A percentile compares a stretch with the other conserved stretches of the same genome.
These are phyloP conservation scores for Amphiprion ocellaris DNA, from an alignment of 2,113 vertebrate genomes.

Conservation along the genomic window DNA sequence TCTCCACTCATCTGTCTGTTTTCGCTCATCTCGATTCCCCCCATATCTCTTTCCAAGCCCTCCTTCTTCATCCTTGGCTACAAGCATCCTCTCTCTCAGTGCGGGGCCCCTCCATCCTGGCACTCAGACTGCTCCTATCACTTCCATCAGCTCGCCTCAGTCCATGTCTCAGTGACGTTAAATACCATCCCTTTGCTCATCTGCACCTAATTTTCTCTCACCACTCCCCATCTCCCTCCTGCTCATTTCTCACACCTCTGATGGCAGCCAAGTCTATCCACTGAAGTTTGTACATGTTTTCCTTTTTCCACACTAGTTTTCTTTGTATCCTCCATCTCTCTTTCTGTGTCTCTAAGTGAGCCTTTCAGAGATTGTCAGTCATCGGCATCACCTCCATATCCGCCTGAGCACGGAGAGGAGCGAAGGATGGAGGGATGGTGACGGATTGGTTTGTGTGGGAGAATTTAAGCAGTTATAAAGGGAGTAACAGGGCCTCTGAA, in stretches of 20 bases:
- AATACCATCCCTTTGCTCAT: slow-evolving; percentile 63
- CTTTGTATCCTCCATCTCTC: background rate
- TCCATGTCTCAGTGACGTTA: slow-evolving; percentile 47
- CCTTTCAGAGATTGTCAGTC: slow-evolving; percentile 62
- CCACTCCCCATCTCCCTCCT: slow-evolving; percentile 28
- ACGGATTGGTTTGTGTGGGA: slow-evolving; percentile 56
- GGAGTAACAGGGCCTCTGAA: slow-evolving; percentile 22
- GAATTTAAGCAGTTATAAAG: slow-evolving; percentile 33
- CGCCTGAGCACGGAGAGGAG: slow-evolving; percentile 38
- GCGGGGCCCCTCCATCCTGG: slow-evolving; percentile 47
- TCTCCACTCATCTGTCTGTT: slow-evolving; percentile 6
- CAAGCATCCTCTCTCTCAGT: slow-evolving; percentile 31
- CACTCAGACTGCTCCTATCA: slow-evolving; percentile 48
- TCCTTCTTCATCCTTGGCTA: slow-evolving; percentile 20
- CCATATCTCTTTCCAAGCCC: slow-evolving; percentile 16
- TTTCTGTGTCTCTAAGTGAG: slow-evolving; percentile 29
- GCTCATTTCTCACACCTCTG: slow-evolving; percentile 46
- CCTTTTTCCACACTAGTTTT: slow-evolving; percentile 12
- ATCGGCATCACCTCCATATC: slow-evolving; percentile 53
- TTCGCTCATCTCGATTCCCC: background rate
- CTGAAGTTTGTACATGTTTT: slow-evolving; percentile 33
- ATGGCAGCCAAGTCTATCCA: slow-evolving; percentile 37
- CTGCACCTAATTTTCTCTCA: slow-evolving; percentile 62
- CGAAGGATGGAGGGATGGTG: slow-evolving; percentile 36
- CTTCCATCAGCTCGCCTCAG: slow-evolving; percentile 56